Base-by-base conservation (phyloP, 2,113 vertebrate genomes). In the Aphyosemion australe region DNA sequence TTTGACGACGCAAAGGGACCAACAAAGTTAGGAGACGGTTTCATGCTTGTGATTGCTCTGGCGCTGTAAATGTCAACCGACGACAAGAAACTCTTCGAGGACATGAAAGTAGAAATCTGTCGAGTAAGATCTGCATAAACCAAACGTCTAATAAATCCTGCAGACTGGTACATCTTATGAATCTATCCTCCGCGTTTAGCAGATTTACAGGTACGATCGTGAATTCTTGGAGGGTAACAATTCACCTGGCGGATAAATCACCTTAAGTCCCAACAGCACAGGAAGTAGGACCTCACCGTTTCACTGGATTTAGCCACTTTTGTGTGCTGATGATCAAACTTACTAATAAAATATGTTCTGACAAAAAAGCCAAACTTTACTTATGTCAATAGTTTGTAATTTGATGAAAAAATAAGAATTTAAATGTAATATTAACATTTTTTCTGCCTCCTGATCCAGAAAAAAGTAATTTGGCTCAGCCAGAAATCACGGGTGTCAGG, bases 51-150 rank as follows among this genome's bases (percentile, higher is more conserved):
- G 62, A 82, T 72, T 71, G 60, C 46, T 76, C 66, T 65, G 34
- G 72, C 47, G 37, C 42, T 34, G 26, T 79, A 66, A 72, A 79
- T 59, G 57, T 63, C 57, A 69, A 31, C 32, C 32, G 14, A 63
- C 43, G 8, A 41, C 11, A 48, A 55, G 41, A 75, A 76, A 34
- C 34, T 46, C 18, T 41, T 42, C 39, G 65, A 69, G 80, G 13
- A 48, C 59, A 52, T 41, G 60, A 39, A 64, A 76, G 47, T 13
- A 43, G 20, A 69, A 78, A 69, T 79, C 18, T 79, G 64, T 74
- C 26, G 61, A 72, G 65, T 76, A 65, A 79, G 80, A 80, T 66
- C 76, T 69, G 59, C 59, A 74, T 79, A 69, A 79, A 86, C 83
- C 77, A 73, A 31, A 69, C 37, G 58, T 61, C 58, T 64, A 72